A percentile compares a stretch with the other conserved stretches of the same genome.
These are phyloP conservation scores for Ciconia maguari DNA, from an alignment of 2,113 vertebrate species.

Conservation along the genomic window DNA sequence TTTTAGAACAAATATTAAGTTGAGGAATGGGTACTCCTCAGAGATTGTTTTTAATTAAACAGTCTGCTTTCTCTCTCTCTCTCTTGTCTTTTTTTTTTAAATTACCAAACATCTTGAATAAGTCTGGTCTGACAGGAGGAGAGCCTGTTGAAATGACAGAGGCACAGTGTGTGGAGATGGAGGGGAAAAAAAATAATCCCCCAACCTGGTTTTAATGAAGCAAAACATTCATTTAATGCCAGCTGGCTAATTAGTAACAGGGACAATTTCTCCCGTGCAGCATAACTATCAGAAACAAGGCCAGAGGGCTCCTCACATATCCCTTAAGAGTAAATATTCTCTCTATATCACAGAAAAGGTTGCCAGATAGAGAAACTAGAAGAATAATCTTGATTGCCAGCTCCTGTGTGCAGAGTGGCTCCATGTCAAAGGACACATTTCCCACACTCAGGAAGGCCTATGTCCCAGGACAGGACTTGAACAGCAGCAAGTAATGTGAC, in stretches of 20 bases:
- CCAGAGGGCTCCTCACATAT: neutral
- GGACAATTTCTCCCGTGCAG: neutral
- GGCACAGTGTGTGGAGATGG: neutral
- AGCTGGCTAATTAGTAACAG: neutral
- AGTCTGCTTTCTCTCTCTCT: neutral
- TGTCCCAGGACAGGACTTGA: neutral
- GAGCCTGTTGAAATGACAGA: neutral
- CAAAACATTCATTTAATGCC: neutral
- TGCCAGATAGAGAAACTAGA: neutral
- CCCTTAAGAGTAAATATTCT: neutral
- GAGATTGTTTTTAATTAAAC: neutral
- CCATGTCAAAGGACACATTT: neutral
- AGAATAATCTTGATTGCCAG: neutral
- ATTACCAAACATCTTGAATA: neutral
- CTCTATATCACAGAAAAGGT: neutral
- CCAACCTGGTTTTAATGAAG: neutral
- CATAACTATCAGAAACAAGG: neutral
- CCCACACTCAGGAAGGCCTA: neutral
- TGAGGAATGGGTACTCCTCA: neutral
- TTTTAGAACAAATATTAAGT: neutral
- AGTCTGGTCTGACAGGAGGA: neutral
- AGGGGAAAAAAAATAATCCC: neutral
- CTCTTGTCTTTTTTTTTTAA: neutral
- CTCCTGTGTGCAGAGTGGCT: neutral
- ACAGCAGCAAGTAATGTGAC: neutral